Conservation (phyloP, 2,797 vertebrate genomes). For the Poecilia wingei region DNA sequence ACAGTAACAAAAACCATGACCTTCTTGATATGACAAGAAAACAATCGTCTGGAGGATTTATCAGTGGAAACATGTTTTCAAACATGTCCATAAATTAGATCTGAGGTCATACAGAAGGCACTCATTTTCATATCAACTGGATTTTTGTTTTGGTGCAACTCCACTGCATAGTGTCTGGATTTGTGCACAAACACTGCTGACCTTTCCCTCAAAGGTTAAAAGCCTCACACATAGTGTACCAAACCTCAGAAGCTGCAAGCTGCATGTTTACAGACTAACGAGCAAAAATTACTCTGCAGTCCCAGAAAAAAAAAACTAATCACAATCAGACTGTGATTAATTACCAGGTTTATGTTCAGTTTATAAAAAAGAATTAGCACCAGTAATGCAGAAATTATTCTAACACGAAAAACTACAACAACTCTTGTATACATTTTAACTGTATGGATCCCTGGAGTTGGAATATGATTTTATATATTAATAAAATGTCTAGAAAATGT, state of each 20-base stretch:
- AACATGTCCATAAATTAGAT: neutral
- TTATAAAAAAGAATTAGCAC: conserved; percentile 1
- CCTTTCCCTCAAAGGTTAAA: conserved; percentile 62
- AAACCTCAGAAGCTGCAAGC: conserved; percentile 28
- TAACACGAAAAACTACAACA: neutral
- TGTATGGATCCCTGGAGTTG: neutral
- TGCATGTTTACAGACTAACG: conserved; percentile 31
- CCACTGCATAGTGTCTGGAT: conserved; percentile 35
- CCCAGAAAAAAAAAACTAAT: conserved; percentile 1
- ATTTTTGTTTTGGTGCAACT: conserved; percentile 29
- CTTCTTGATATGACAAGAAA: neutral
- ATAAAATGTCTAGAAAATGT: neutral
- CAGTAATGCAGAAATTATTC: neutral
- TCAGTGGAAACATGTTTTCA: neutral
- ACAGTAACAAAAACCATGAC: neutral
- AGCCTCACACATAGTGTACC: conserved; percentile 31
- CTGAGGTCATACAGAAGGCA: neutral
- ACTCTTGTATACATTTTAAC: neutral
- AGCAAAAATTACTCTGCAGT: conserved; percentile 31
- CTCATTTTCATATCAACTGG: conserved; percentile 4
- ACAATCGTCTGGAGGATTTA: conserved; percentile 1
- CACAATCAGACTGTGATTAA: conserved; percentile 18
- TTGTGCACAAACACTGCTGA: conserved; percentile 43
- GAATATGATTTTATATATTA: neutral
- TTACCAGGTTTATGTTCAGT: neutral